Conservation (phyloP, 2,888 invertebrate genomes). For the Brenthis hecate region DNA sequence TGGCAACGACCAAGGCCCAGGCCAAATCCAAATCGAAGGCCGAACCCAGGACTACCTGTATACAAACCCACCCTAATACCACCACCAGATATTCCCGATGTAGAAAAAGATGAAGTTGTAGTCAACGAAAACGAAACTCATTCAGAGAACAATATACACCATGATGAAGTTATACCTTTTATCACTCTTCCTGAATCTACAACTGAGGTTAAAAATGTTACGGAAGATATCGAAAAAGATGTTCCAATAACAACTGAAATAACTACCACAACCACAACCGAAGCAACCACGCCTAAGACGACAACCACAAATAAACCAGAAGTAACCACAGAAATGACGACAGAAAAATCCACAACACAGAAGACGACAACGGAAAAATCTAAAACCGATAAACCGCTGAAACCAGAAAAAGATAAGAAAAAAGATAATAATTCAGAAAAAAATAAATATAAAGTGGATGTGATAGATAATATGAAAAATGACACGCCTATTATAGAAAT, state of each 20-base stretch:
- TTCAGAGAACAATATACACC: slow-evolving; percentile 64
- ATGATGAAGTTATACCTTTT: slow-evolving; percentile 47
- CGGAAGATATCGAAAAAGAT: slow-evolving; percentile 53
- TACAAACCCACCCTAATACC: slow-evolving; percentile 84
- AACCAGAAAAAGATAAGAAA: slow-evolving; percentile 66
- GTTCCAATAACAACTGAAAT: slow-evolving; percentile 52
- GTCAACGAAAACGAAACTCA: slow-evolving; percentile 69
- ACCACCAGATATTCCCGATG: slow-evolving; percentile 64
- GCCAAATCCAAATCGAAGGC: slow-evolving; percentile 72
- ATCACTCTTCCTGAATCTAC: slow-evolving; percentile 49
- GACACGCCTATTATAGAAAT: slow-evolving; percentile 57
- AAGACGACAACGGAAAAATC: slow-evolving; percentile 46
- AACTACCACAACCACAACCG: slow-evolving; percentile 51
- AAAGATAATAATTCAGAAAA: slow-evolving; percentile 62
- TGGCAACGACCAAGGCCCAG: slow-evolving; percentile 86
- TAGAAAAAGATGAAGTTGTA: slow-evolving; percentile 57
- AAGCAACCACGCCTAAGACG: slow-evolving; percentile 47
- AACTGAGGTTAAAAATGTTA: slow-evolving; percentile 43
- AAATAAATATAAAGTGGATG: slow-evolving; percentile 51
- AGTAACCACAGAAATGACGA: slow-evolving; percentile 49
- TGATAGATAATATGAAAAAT: slow-evolving; percentile 43
- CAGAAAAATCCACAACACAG: slow-evolving; percentile 45
- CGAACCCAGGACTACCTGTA: slow-evolving; percentile 81
- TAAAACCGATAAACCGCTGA: slow-evolving; percentile 53
- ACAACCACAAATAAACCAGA: slow-evolving; percentile 45